Evolutionary conservation across 2,113 vertebrate species (phyloP).

Genomic region (Rhagologus leucostigma): DNA sequence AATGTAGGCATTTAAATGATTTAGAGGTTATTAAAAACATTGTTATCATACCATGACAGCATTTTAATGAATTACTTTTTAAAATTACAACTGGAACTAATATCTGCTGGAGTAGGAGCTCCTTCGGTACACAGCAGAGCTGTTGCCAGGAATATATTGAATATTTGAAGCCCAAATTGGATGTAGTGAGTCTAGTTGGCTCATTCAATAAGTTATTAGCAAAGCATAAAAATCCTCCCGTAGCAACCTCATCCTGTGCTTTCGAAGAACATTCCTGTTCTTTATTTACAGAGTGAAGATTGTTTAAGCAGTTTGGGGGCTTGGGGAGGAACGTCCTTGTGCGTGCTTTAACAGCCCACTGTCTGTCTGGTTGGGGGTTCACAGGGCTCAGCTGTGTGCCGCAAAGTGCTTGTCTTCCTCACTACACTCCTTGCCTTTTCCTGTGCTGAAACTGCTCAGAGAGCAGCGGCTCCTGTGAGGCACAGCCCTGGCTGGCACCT

Average conservation of each 20-base stretch:
- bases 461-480: neutral
- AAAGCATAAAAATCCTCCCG: neutral
- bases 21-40: neutral
- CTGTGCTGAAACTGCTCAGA: neutral
- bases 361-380: neutral
- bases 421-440: rapidly evolving
- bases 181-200: neutral
- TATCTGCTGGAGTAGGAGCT: slow-evolving; percentile 9
- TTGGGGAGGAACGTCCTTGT: neutral
- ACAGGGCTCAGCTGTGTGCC: neutral
- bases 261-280: neutral
- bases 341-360: neutral
- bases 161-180: neutral
- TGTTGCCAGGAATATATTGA: slow-evolving; percentile 40
- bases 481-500: neutral
- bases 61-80: slow-evolving; percentile 16
- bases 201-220: neutral
- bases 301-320: neutral
- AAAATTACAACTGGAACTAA: neutral
- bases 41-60: neutral
- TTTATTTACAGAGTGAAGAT: neutral
- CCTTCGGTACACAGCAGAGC: neutral
- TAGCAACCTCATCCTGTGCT: neutral
- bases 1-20: neutral
- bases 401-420: neutral